phyloP scores from a whole-genome alignment of 37 sponge, comb jelly and placozoan genomes.

The Tethya wilhelma region DNA sequence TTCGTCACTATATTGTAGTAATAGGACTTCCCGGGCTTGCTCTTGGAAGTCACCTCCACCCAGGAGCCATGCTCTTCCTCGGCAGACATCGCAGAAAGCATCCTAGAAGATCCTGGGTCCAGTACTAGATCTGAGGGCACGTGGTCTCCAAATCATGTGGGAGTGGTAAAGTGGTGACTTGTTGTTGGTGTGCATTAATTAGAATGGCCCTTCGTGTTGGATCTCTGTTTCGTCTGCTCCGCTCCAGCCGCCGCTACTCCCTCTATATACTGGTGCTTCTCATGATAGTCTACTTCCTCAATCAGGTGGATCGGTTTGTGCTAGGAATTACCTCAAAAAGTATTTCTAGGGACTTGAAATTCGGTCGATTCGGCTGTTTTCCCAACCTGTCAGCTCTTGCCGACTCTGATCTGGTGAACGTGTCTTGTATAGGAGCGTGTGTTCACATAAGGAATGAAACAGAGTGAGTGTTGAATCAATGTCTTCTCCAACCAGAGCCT shows the following conservation, averaged over 20 bases:
- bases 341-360: slow-evolving; percentile 50
- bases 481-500: neutral
- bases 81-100: too few relatives aligned
- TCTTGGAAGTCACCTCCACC: slow-evolving; percentile 34
- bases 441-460: neutral
- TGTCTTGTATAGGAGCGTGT: slow-evolving; percentile 3
- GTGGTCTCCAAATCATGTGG: too few relatives aligned
- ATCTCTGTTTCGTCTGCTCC: neutral
- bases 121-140: too few relatives aligned
- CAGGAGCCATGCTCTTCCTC: too few relatives aligned
- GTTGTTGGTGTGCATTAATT: too few relatives aligned
- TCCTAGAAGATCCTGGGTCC: too few relatives aligned
- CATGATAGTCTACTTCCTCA: slow-evolving; percentile 65
- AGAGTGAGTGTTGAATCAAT: neutral
- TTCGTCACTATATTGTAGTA: slow-evolving; percentile 54
- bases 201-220: neutral
- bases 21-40: slow-evolving; percentile 24
- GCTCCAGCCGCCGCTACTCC: slow-evolving; percentile 9
- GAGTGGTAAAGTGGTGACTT: too few relatives aligned
- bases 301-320: slow-evolving; percentile 76
- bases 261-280: slow-evolving; percentile 68
- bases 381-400: slow-evolving; percentile 3
- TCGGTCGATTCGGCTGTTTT: slow-evolving; percentile 43
- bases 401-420: neutral
- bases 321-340: slow-evolving; percentile 43